Percentiles rank a stretch among this genome's conserved stretches.
Conservation (phyloP, 2,113 vertebrate species). For the Corythaixoides concolor region DNA sequence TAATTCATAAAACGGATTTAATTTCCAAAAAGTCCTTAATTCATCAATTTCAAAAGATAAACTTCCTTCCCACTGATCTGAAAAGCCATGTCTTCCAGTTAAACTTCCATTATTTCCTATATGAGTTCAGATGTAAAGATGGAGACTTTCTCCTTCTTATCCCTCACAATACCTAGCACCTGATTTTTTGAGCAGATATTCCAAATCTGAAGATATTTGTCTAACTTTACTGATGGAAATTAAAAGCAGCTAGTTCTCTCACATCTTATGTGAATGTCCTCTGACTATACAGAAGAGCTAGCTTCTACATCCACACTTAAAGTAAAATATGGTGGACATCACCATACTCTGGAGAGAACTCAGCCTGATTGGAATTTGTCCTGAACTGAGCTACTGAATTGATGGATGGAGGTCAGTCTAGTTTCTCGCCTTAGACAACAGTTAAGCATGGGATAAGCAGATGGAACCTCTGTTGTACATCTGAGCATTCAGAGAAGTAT, state of each 20-base stretch:
- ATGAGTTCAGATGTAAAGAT: neutral
- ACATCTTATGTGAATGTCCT: neutral
- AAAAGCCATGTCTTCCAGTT: neutral
- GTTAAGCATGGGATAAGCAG: neutral
- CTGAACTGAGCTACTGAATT: neutral
- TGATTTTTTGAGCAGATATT: neutral
- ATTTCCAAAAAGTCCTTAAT: neutral
- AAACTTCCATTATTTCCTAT: neutral
- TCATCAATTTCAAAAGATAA: neutral
- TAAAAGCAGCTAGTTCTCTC: neutral
- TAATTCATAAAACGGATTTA: neutral
- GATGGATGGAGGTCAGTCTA: too few relatives aligned
- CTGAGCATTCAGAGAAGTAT: neutral
- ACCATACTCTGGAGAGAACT: neutral
- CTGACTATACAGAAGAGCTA: neutral
- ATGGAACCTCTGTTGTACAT: neutral
- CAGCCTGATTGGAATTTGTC: neutral
- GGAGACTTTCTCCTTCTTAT: neutral
- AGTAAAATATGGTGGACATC: neutral
- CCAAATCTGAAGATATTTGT: neutral
- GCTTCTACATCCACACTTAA: neutral
- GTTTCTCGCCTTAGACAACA: neutral
- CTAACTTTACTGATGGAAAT: neutral
- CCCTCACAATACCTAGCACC: neutral
- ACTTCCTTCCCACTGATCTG: neutral